phyloP scores from a whole-genome alignment of 2,113 vertebrate genomes.

The Diglossa brunneiventris region DNA sequence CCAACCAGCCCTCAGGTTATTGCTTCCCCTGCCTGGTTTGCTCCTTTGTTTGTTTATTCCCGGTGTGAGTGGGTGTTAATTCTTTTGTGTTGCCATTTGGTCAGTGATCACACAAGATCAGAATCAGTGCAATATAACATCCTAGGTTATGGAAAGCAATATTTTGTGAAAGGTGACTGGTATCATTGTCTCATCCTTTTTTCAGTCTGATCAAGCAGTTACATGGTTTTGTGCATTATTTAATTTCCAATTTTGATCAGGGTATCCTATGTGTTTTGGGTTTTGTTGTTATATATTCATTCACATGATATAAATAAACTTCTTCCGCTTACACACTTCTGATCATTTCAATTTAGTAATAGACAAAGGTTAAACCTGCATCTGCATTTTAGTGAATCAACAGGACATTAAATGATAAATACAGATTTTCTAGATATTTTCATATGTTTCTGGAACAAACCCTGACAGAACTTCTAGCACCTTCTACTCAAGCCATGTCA shows the following conservation, averaged over 20 bases:
- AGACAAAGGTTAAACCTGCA: background rate
- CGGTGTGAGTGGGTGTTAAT: background rate
- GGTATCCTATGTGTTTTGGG: fast-evolving
- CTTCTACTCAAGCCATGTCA: background rate
- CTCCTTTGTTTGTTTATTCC: background rate
- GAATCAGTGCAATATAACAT: background rate
- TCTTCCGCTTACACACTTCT: background rate
- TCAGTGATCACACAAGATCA: background rate
- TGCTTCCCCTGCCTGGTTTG: background rate
- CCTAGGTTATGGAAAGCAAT: background rate
- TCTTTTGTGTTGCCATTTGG: background rate
- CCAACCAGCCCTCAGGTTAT: background rate
- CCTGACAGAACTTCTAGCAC: background rate
- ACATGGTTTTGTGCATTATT: background rate
- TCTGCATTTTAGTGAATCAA: background rate
- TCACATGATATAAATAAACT: background rate
- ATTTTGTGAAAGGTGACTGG: background rate
- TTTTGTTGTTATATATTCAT: background rate
- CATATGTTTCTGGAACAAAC: background rate
- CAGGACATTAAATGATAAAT: background rate
- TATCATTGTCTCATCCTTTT: background rate
- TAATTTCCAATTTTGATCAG: background rate
- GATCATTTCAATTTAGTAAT: background rate
- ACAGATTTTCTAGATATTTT: background rate
- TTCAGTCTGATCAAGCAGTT: background rate